Conservation (phyloP, 2,797 vertebrate genomes). For the Parambassis ranga region DNA sequence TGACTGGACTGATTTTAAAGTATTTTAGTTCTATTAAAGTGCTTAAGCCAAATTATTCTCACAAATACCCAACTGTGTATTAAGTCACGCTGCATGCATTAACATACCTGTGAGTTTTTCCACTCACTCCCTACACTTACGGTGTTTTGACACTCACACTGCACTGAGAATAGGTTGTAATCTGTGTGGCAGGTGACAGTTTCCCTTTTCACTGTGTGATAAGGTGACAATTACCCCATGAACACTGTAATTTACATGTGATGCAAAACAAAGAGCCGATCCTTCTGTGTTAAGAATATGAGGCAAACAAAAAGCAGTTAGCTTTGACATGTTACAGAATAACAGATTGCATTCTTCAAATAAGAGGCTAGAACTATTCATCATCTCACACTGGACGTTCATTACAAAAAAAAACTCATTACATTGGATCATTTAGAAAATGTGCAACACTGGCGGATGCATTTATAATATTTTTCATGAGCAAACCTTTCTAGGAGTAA, state of each 20-base stretch:
- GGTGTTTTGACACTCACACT: constrained; percentile 33
- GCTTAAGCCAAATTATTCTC: not conserved
- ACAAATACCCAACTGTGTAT: not conserved
- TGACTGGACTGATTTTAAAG: not conserved
- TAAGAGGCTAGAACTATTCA: constrained; percentile 53
- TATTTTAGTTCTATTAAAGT: not conserved
- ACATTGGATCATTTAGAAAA: constrained; percentile 56
- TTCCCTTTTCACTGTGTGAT: constrained; percentile 34
- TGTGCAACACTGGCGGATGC: constrained; percentile 33
- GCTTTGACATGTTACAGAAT: constrained; percentile 45
- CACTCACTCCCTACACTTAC: constrained; percentile 2
- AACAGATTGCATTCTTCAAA: constrained; percentile 63
- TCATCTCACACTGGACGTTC: constrained; percentile 52
- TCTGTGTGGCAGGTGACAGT: constrained; percentile 37
- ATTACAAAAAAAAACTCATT: constrained; percentile 65
- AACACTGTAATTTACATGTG: constrained; percentile 56
- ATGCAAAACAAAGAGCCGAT: constrained; percentile 44
- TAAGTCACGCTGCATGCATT: constrained; percentile 23
- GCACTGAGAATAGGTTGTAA: constrained; percentile 28
- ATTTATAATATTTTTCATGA: constrained; percentile 56
- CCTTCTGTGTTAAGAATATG: constrained; percentile 5
- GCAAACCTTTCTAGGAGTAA: constrained; percentile 51
- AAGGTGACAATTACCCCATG: constrained; percentile 39
- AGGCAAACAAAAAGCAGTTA: constrained; percentile 33
- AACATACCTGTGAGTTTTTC: constrained; percentile 28